A percentile compares a stretch with the other conserved stretches of the same genome.
Evolutionary conservation across 2,113 vertebrate genomes (phyloP).

Genomic region (Pomatostomus ruficeps): DNA sequence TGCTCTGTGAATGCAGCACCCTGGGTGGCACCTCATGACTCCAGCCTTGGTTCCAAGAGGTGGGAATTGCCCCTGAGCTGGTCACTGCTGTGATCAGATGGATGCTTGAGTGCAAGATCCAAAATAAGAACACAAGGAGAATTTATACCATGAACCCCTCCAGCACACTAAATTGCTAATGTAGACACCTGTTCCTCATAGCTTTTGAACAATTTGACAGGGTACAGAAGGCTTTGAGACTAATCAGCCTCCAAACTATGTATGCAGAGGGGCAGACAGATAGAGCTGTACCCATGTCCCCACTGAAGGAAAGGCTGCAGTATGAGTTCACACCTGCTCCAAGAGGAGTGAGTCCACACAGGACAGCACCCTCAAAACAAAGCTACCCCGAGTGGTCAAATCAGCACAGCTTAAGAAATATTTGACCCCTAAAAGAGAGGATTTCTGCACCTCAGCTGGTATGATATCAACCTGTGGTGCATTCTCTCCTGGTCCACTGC

Average conservation of each 20-base stretch:
- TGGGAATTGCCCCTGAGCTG: neutral
- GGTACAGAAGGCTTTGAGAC: neutral
- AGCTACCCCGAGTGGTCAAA: neutral
- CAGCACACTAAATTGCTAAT: neutral
- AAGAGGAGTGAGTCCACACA: neutral
- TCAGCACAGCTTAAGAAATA: neutral
- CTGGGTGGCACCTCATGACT: neutral
- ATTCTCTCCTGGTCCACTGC: neutral
- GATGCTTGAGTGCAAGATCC: neutral
- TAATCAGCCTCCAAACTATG: neutral
- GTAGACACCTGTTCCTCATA: neutral
- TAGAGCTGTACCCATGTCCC: neutral
- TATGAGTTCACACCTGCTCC: neutral
- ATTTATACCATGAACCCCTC: neutral
- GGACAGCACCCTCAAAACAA: neutral
- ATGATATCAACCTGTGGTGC: neutral
- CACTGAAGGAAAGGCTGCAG: neutral
- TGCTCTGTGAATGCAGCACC: neutral
- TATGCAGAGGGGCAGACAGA: neutral
- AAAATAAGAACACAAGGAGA: neutral
- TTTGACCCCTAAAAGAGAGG: neutral
- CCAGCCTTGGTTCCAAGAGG: neutral
- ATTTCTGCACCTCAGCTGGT: neutral
- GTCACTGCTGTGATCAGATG: neutral
- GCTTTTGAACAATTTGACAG: neutral